A percentile compares a stretch with the other conserved stretches of the same genome.
These are phyloP conservation scores for Taurulus bubalis DNA, from an alignment of 2,113 vertebrate species.

Conservation along the genomic window DNA sequence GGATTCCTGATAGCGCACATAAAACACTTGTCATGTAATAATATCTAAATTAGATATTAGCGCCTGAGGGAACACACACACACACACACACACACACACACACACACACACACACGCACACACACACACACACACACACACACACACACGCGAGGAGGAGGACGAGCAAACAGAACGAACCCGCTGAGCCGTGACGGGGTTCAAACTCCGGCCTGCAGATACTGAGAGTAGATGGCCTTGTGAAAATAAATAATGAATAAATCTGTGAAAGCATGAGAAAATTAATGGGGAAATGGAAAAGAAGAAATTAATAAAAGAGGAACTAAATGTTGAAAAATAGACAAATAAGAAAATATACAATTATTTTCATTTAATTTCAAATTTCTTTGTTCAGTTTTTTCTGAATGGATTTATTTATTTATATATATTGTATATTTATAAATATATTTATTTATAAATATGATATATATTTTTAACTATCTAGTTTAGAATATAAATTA, in stretches of 20 bases:
- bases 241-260: no score
- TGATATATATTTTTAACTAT: no score
- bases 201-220: not conserved
- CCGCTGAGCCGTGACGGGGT: not conserved
- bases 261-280: no score
- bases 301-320: not conserved
- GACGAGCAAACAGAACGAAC: not conserved
- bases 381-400: not conserved
- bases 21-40: not conserved
- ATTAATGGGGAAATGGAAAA: not conserved
- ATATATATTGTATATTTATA: no score
- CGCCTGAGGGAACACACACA: not conserved
- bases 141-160: no score
- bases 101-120: not conserved
- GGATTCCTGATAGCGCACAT: not conserved
- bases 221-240: no score
- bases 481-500: no score
- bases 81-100: not conserved
- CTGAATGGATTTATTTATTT: not conserved
- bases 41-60: no score
- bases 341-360: no score
- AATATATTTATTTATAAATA: no score
- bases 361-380: not conserved
- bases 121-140: not conserved
- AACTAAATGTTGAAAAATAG: no score